phyloP scores from a whole-genome alignment of 1,140 invertebrate genomes.

The Calephelis nemesis region DNA sequence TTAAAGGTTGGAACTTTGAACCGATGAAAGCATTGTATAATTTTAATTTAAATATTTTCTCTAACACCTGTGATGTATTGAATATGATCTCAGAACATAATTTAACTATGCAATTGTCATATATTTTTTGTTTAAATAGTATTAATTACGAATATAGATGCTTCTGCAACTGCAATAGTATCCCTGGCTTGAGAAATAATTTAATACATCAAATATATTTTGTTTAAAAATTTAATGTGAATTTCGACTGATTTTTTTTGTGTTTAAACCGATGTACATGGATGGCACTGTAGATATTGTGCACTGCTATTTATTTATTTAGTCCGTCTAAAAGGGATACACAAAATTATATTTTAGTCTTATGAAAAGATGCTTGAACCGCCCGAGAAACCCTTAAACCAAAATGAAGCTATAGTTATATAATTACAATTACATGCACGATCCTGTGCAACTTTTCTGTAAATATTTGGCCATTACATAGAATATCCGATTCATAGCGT shows the following conservation, averaged over 20 bases:
- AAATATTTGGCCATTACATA: conserved; percentile 53
- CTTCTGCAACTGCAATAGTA: conserved; percentile 42
- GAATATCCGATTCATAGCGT: conserved; percentile 56
- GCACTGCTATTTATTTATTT: conserved; percentile 58
- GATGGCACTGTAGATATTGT: conserved; percentile 61
- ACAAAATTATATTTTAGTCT: conserved; percentile 55
- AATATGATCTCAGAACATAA: conserved; percentile 79
- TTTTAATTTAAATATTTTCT: conserved; percentile 65
- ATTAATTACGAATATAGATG: conserved; percentile 45
- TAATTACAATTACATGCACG: background rate
- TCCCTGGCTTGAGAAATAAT: conserved; percentile 69
- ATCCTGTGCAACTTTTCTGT: conserved; percentile 30
- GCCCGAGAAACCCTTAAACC: conserved; percentile 23
- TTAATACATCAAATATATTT: conserved; percentile 68
- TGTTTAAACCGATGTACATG: conserved; percentile 11
- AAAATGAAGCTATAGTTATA: conserved; percentile 15
- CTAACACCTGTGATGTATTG: conserved; percentile 79
- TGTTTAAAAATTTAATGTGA: conserved; percentile 37
- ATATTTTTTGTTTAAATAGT: conserved; percentile 69
- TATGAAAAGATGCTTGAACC: conserved; percentile 6
- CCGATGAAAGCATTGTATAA: conserved; percentile 32
- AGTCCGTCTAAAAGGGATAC: conserved; percentile 45
- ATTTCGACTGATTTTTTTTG: conserved; percentile 32
- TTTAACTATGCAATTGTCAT: conserved; percentile 75
- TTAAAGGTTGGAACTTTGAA: conserved; percentile 20